Base-by-base conservation (phyloP, 2,113 vertebrate species). In the Antigone vipio region DNA sequence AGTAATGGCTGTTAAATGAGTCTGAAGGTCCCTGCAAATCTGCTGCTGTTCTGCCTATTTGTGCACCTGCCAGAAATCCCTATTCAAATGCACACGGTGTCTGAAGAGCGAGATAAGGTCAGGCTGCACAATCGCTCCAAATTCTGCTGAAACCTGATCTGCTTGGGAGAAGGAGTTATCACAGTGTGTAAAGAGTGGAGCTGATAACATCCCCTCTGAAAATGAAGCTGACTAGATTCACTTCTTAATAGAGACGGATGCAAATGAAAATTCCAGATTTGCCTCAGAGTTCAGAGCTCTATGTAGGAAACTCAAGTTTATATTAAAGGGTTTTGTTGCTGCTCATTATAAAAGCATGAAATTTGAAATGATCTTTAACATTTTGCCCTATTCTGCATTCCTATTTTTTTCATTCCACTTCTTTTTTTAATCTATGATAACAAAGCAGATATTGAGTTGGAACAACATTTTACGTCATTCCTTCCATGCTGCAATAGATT, bases 91-190 rank as follows among this genome's bases (percentile, higher is more conserved):
- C 71, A 59, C 56, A 3, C 0, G 52, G 52, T 74, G 64, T 93
- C 29, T 82, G 88, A 95, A 80, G 78, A 93, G n/a, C 0, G 1
- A 5, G 89, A 60, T 96, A 89, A 96, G 59, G 73, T 94, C 69
- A 68, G 67, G 76, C 69, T 83, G 85, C 32, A 49, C 40, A 88
- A 66, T 72, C 27, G 2, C 49, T 95, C 90, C 94, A 91, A 74
- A 94, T 88, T 94, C 83, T 64, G 1, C 71, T 80, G 42, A 50
- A 95, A 82, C 56, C 38, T 83, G 71, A 78, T 97, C 92, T 84
- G 74, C 73, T 80, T 83, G 27, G 12, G 72, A 80, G 84, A 77
- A 68, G 67, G 72, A 79, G 82, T 71, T 92, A 90, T 29, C 38
- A 49, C 52, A 38, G 68, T 21, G 23, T 27, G 59, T 74, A 49